Evolutionary conservation across 2,797 vertebrate species (phyloP).

Genomic region (Cephalopachus bancanus): DNA sequence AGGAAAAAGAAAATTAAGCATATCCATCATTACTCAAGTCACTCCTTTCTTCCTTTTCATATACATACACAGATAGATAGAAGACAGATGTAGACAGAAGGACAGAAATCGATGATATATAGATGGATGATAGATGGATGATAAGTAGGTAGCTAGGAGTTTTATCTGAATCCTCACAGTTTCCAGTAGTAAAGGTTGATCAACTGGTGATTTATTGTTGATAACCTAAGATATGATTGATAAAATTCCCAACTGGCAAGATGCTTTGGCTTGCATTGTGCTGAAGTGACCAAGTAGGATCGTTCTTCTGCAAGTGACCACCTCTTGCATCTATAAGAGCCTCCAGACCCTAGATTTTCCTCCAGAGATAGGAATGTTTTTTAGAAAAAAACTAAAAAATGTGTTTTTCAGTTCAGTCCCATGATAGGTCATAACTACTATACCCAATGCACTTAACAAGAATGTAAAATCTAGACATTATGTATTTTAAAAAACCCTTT

Average conservation of each 20-base stretch:
- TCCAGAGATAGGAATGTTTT: slow-evolving; percentile 71
- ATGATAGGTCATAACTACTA: slow-evolving; percentile 74
- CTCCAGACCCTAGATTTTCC: slow-evolving; percentile 66
- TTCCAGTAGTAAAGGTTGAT: slow-evolving; percentile 70
- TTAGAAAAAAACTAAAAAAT: slow-evolving; percentile 68
- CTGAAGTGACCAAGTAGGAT: slow-evolving; percentile 69
- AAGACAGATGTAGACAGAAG: no score
- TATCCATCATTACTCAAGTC: background rate
- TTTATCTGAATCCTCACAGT: slow-evolving; percentile 51
- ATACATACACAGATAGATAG: no score
- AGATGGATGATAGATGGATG: background rate
- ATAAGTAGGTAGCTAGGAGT: background rate
- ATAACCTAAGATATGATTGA: slow-evolving; percentile 63
- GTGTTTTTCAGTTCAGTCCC: slow-evolving; percentile 77
- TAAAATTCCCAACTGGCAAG: slow-evolving; percentile 52
- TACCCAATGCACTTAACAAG: slow-evolving; percentile 80
- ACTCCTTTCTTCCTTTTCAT: background rate
- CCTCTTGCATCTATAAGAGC: slow-evolving; percentile 70
- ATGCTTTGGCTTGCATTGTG: slow-evolving; percentile 82
- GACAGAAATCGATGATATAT: background rate
- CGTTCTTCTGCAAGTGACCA: background rate
- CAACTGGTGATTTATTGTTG: slow-evolving; percentile 75
- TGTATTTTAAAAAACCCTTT: slow-evolving; percentile 83
- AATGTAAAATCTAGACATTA: slow-evolving; percentile 79
- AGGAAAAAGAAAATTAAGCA: background rate